These are phyloP conservation scores for Knipowitschia caucasica DNA, from an alignment of 2,797 vertebrate species.

Conservation along the genomic window DNA sequence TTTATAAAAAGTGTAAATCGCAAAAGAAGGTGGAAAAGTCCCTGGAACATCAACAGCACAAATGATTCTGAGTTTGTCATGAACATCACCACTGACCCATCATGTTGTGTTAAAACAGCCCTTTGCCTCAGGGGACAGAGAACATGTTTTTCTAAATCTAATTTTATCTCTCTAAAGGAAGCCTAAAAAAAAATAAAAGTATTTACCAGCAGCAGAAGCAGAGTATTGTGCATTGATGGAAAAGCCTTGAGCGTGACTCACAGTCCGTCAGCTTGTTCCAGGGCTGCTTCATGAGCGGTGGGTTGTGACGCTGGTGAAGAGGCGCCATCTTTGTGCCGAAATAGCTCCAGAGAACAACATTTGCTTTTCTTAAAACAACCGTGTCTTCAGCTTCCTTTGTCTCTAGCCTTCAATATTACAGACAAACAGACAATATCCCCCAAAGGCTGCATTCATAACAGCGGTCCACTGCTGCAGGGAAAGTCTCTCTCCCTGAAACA, in stretches of 20 bases:
- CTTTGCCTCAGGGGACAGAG: constrained; percentile 11
- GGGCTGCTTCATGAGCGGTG: constrained; percentile 48
- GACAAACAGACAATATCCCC: constrained; percentile 24
- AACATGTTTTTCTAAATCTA: constrained; percentile 28
- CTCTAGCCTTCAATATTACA: constrained; percentile 7
- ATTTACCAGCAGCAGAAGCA: constrained; percentile 22
- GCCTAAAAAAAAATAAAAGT: constrained; percentile 30
- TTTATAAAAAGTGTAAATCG: not conserved
- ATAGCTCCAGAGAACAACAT: constrained; percentile 30
- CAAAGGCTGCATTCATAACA: constrained; percentile 17
- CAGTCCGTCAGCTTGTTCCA: constrained; percentile 40
- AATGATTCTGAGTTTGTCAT: constrained; percentile 31
- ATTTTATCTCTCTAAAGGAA: constrained; percentile 24
- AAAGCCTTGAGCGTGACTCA: constrained; percentile 58
- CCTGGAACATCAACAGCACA: constrained; percentile 1
- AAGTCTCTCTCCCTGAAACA: no score
- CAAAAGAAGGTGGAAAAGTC: not conserved
- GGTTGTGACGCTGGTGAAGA: constrained; percentile 57
- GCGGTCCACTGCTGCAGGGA: not conserved
- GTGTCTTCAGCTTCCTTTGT: constrained; percentile 9
- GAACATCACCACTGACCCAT: constrained; percentile 47
- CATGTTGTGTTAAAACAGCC: constrained; percentile 41
- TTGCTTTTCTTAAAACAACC: constrained; percentile 36
- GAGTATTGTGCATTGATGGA: constrained; percentile 24
- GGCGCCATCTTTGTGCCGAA: constrained; percentile 18